Conservation (phyloP, 2,888 invertebrate genomes). For the Cylindroiulus punctatus region DNA sequence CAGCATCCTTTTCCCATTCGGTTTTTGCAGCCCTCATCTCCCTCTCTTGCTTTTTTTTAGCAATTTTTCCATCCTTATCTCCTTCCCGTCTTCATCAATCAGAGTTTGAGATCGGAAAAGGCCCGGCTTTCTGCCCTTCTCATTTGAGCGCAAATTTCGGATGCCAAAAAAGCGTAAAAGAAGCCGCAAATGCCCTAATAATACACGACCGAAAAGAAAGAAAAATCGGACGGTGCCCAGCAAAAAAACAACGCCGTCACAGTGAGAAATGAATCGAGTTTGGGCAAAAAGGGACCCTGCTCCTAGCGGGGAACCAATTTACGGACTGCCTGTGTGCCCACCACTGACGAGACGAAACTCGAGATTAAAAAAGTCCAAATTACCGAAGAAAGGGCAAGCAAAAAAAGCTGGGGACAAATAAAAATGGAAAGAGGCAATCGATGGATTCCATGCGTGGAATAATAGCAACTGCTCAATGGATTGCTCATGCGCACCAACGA, state of each 20-base stretch:
- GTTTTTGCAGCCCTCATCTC: not conserved
- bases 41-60: not conserved
- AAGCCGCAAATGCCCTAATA: slow-evolving; percentile 42
- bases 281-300: slow-evolving; percentile 28
- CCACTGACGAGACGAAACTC: slow-evolving; percentile 33
- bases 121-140: slow-evolving; percentile 44
- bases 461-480: slow-evolving; percentile 34
- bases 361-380: slow-evolving; percentile 38
- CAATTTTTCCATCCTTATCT: slow-evolving; percentile 46
- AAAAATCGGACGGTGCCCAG: not conserved
- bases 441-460: slow-evolving; percentile 38
- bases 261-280: slow-evolving; percentile 30
- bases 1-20: not conserved
- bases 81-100: slow-evolving; percentile 50
- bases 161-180: slow-evolving; percentile 36
- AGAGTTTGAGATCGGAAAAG: slow-evolving; percentile 49
- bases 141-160: slow-evolving; percentile 46
- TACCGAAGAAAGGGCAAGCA: slow-evolving; percentile 33
- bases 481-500: slow-evolving; percentile 9
- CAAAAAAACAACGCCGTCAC: slow-evolving; percentile 7
- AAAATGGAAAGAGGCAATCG: slow-evolving; percentile 22
- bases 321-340: not conserved
- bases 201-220: slow-evolving; percentile 31
- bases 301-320: slow-evolving; percentile 20
- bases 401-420: slow-evolving; percentile 28